Conservation (phyloP, 2,888 invertebrate species). For the Machimus rusticus region DNA sequence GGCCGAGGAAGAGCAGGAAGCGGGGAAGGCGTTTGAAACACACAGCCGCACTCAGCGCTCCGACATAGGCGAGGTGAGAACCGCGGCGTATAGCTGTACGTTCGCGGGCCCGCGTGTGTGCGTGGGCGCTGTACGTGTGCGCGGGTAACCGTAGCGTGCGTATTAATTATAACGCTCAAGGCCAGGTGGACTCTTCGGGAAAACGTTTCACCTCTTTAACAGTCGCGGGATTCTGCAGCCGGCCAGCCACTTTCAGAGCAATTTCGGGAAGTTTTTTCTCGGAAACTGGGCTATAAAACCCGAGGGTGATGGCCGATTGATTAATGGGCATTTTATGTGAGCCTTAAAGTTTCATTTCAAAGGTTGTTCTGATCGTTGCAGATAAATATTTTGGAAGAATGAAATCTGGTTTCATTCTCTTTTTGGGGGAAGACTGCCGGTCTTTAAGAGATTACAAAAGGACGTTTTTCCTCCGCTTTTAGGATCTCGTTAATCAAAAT, state of each 20-base stretch:
- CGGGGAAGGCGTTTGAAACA: neutral
- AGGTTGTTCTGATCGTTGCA: neutral
- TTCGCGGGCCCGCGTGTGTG: neutral
- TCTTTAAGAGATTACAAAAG: too few relatives aligned
- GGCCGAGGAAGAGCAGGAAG: neutral
- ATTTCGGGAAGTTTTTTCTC: neutral
- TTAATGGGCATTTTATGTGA: neutral
- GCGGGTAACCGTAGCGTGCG: neutral
- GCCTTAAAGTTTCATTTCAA: neutral
- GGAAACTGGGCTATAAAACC: neutral
- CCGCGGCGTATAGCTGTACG: neutral
- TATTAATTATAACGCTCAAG: conserved; percentile 5
- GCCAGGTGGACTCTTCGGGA: neutral
- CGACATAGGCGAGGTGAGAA: neutral
- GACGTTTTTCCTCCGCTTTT: too few relatives aligned
- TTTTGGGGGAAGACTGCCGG: neutral
- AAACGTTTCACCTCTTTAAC: neutral
- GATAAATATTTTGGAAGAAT: neutral
- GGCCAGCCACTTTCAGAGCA: neutral
- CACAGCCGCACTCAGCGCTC: neutral
- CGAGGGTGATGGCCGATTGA: neutral
- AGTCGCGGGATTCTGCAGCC: neutral
- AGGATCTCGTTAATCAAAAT: too few relatives aligned
- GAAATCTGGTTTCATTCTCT: neutral
- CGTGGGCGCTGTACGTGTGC: neutral